Percentiles rank a stretch among this genome's conserved stretches.
These are phyloP conservation scores for Chloroceryle aenea DNA, from an alignment of 2,113 vertebrate species.

Conservation along the genomic window DNA sequence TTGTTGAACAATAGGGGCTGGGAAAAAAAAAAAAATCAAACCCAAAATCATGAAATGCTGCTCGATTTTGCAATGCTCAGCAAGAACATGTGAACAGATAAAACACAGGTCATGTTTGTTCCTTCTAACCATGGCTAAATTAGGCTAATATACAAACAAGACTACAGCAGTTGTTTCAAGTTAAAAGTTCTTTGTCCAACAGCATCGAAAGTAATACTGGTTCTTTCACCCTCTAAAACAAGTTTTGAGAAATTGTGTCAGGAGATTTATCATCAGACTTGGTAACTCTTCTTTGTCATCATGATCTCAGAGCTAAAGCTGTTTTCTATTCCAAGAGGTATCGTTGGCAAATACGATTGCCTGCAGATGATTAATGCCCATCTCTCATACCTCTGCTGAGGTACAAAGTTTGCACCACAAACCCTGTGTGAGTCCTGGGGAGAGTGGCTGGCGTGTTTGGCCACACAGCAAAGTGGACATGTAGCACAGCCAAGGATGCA, in stretches of 20 bases:
- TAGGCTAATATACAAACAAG: not conserved
- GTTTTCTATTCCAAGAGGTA: not conserved
- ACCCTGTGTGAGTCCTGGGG: not conserved
- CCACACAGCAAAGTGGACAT: not conserved
- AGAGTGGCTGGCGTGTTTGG: not conserved
- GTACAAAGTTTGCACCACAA: not conserved
- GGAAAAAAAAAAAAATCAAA: not conserved
- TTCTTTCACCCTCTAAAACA: not conserved
- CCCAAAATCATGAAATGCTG: not conserved
- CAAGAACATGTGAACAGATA: not conserved
- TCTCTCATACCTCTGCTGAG: not conserved
- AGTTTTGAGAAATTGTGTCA: not conserved
- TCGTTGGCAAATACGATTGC: not conserved
- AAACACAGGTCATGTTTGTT: not conserved
- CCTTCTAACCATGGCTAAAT: not conserved
- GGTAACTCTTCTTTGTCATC: not conserved
- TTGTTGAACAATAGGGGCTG: not conserved
- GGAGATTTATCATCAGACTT: not conserved
- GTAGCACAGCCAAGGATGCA: not conserved
- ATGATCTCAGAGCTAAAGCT: not conserved
- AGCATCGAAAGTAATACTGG: not conserved
- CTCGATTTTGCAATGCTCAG: not conserved
- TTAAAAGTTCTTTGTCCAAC: not conserved
- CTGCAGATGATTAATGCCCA: accelerated
- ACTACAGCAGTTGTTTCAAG: not conserved